phyloP scores from a whole-genome alignment of 2,888 invertebrate genomes.

The Pseudococcus longispinus region DNA sequence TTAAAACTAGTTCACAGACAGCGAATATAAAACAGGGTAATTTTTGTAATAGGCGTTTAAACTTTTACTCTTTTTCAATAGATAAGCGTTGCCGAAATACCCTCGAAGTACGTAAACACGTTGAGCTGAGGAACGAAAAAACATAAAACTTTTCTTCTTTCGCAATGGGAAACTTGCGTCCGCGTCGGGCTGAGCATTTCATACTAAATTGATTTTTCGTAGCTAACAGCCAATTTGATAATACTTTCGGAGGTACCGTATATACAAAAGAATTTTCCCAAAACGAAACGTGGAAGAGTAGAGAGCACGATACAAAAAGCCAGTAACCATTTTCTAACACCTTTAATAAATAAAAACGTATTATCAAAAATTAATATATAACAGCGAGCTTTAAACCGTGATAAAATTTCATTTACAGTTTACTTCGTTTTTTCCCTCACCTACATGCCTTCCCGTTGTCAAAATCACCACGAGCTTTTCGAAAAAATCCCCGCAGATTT shows the following conservation, averaged over 20 bases:
- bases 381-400: neutral
- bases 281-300: neutral
- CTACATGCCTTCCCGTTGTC: neutral
- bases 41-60: slow-evolving; percentile 39
- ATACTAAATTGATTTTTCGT: slow-evolving; percentile 41
- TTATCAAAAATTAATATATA: neutral
- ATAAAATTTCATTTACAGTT: neutral
- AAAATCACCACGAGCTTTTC: neutral
- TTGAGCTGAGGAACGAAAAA: neutral
- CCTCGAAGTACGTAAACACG: slow-evolving; percentile 1
- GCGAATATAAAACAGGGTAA: slow-evolving; percentile 24
- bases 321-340: slow-evolving; percentile 7
- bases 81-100: neutral
- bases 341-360: slow-evolving; percentile 11
- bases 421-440: neutral
- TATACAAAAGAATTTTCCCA: neutral
- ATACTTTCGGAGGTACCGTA: slow-evolving; percentile 11
- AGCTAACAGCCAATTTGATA: slow-evolving; percentile 27
- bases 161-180: neutral
- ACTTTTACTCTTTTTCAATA: slow-evolving; percentile 30
- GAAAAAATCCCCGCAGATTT: neutral
- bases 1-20: neutral
- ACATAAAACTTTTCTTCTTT: slow-evolving; percentile 32
- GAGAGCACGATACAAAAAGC: neutral
- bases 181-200: neutral